phyloP scores from a whole-genome alignment of 2,888 invertebrate genomes.

The Tridacna crocea region DNA sequence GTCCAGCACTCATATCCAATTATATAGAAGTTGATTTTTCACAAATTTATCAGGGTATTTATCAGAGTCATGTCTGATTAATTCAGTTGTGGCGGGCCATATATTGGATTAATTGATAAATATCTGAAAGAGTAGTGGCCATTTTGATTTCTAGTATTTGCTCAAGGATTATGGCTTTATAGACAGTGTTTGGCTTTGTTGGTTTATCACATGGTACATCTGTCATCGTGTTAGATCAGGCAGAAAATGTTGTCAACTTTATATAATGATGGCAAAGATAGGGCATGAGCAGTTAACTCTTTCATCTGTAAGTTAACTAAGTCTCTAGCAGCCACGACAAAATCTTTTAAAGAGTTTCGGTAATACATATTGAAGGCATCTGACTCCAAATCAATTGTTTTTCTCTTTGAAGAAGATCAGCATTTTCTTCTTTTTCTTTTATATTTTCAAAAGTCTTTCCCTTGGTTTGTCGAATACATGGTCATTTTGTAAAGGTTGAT shows the following conservation, averaged over 20 bases:
- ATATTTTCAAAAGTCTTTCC: too few species aligned
- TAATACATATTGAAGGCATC: too few species aligned
- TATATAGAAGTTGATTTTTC: not conserved
- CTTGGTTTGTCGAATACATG: too few species aligned
- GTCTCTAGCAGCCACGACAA: too few species aligned
- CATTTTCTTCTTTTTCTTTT: too few species aligned
- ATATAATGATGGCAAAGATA: not conserved
- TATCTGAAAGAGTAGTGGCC: slow-evolving; percentile 10
- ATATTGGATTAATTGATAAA: slow-evolving; percentile 16
- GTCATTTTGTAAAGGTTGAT: too few species aligned
- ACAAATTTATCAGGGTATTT: slow-evolving; percentile 1
- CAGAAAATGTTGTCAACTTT: slow-evolving; percentile 12
- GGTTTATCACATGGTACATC: slow-evolving; percentile 12
- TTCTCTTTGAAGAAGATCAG: too few species aligned
- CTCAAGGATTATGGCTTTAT: slow-evolving; percentile 15
- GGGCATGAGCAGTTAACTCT: too few species aligned
- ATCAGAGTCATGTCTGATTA: slow-evolving; percentile 13
- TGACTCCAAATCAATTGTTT: too few species aligned
- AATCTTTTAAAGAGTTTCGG: too few species aligned
- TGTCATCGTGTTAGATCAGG: slow-evolving; percentile 12
- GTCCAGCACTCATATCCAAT: not conserved
- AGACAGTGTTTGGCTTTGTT: not conserved
- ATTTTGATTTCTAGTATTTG: slow-evolving; percentile 16
- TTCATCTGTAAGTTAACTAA: too few species aligned
- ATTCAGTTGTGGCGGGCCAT: not conserved